Evolutionary conservation across 37 sponge, comb jelly and placozoan genomes (phyloP).

Genomic region (Agelas oroides): DNA sequence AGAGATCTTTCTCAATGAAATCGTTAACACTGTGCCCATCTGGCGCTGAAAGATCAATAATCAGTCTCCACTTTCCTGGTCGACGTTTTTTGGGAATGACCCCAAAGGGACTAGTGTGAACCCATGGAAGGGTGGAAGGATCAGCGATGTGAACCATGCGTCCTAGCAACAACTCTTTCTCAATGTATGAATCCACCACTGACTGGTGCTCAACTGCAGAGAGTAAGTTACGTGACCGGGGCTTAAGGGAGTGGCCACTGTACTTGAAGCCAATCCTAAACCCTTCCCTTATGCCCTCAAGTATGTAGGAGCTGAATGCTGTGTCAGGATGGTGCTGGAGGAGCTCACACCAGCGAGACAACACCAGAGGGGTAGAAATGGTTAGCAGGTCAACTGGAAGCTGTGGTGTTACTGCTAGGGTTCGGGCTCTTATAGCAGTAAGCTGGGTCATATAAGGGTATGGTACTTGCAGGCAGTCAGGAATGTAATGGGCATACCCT

Average conservation of each 20-base stretch:
- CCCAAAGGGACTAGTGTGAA: constrained; percentile 39
- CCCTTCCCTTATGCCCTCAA: constrained; percentile 4
- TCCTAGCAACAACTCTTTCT: background rate
- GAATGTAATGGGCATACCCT: background rate
- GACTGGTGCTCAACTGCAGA: constrained; percentile 15
- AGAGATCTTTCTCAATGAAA: background rate
- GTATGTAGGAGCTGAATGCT: background rate
- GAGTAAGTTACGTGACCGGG: background rate
- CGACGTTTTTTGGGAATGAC: constrained; percentile 31
- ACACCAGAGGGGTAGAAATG: background rate
- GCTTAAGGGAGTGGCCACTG: background rate
- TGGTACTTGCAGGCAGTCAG: background rate
- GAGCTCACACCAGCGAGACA: background rate
- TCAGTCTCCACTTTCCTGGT: constrained; percentile 40
- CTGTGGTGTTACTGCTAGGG: background rate
- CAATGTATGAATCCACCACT: constrained; percentile 23
- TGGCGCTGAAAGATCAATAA: constrained; percentile 41
- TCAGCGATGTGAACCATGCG: background rate
- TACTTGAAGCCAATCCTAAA: constrained; percentile 19
- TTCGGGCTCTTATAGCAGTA: background rate
- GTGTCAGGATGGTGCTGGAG: constrained; percentile 2
- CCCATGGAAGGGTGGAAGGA: background rate
- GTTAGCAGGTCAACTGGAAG: background rate
- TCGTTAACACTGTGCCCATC: constrained; percentile 34
- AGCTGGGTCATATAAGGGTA: background rate